Conservation (phyloP, 2,888 invertebrate species). For the Macroteleia sp. region DNA sequence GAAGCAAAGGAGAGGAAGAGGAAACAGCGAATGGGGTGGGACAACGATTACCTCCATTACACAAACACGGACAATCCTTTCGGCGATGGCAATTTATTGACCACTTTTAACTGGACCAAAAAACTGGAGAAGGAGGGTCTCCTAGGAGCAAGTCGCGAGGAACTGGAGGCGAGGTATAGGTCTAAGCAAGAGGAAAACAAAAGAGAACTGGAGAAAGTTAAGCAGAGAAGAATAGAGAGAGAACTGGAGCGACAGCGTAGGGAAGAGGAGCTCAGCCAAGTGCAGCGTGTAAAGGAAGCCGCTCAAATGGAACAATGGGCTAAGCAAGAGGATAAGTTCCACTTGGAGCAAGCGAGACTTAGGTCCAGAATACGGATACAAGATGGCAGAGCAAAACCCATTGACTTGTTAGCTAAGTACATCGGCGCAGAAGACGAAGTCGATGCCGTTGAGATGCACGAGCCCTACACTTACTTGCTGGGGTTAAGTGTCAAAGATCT, state of each 20-base stretch:
- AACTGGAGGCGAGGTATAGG: slow-evolving; percentile 92
- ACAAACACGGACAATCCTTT: slow-evolving; percentile 99
- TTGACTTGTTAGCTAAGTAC: slow-evolving; percentile 98
- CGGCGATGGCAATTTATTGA: slow-evolving; percentile 96
- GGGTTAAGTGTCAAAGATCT: slow-evolving; percentile 95
- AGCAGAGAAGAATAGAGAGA: slow-evolving; percentile 94
- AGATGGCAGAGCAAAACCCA: slow-evolving; percentile 98
- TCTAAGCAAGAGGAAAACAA: slow-evolving; percentile 96
- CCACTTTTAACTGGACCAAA: slow-evolving; percentile 98
- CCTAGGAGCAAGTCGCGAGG: slow-evolving; percentile 89
- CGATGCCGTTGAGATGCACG: slow-evolving; percentile 98
- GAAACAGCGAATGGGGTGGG: slow-evolving; percentile 98
- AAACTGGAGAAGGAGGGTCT: slow-evolving; percentile 97
- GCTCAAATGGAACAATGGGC: slow-evolving; percentile 97
- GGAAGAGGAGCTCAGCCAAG: slow-evolving; percentile 92
- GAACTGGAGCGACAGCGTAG: slow-evolving; percentile 93
- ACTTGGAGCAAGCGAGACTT: slow-evolving; percentile 96
- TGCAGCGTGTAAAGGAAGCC: slow-evolving; percentile 95
- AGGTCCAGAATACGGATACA: slow-evolving; percentile 97
- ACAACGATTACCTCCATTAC: slow-evolving; percentile 97
- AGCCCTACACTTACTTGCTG: slow-evolving; percentile 97
- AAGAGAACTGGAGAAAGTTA: slow-evolving; percentile 96
- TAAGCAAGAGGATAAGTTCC: slow-evolving; percentile 98
- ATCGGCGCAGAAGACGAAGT: slow-evolving; percentile 95
- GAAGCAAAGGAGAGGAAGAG: slow-evolving; percentile 94